phyloP scores from a whole-genome alignment of 2,888 invertebrate species.

The Drosophila tripunctata region DNA sequence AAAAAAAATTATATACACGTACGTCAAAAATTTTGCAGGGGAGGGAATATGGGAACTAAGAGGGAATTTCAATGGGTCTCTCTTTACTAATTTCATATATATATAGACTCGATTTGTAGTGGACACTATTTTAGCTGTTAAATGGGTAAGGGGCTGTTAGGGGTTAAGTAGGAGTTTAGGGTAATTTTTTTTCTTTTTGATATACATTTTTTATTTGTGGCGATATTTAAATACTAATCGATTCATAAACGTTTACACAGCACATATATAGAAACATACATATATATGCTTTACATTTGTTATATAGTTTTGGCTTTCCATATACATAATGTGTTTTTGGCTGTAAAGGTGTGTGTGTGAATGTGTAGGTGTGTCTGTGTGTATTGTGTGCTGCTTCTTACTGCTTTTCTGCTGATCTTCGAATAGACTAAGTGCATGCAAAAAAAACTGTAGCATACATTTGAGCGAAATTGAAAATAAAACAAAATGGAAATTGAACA shows the following conservation, averaged over 20 bases:
- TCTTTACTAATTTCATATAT: conserved; percentile 30
- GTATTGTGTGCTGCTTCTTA: conserved; percentile 25
- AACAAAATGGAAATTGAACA: conserved; percentile 1
- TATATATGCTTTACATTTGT: conserved; percentile 37
- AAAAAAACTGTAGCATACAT: conserved; percentile 70
- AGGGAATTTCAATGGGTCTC: conserved; percentile 35
- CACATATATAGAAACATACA: conserved; percentile 28
- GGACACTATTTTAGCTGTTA: conserved; percentile 4
- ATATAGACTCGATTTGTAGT: conserved; percentile 15
- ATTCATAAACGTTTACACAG: conserved; percentile 75
- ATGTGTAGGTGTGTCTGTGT: conserved; percentile 8
- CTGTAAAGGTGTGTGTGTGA: conserved; percentile 15
- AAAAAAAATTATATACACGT: conserved; percentile 84
- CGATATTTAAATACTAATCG: conserved; percentile 78
- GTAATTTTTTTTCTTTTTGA: conserved; percentile 1
- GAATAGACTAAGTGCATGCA: conserved; percentile 50
- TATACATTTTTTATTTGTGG: conserved; percentile 21
- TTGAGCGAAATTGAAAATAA: conserved; percentile 46
- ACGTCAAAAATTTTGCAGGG: conserved; percentile 79
- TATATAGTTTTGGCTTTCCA: conserved; percentile 72
- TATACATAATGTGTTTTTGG: conserved; percentile 58
- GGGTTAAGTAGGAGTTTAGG: conserved; percentile 12
- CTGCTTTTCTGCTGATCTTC: conserved; percentile 41
- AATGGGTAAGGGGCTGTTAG: neutral
- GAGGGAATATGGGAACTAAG: neutral